Evolutionary conservation across 2,113 vertebrate genomes (phyloP).

Genomic region (Anoura caudifer): DNA sequence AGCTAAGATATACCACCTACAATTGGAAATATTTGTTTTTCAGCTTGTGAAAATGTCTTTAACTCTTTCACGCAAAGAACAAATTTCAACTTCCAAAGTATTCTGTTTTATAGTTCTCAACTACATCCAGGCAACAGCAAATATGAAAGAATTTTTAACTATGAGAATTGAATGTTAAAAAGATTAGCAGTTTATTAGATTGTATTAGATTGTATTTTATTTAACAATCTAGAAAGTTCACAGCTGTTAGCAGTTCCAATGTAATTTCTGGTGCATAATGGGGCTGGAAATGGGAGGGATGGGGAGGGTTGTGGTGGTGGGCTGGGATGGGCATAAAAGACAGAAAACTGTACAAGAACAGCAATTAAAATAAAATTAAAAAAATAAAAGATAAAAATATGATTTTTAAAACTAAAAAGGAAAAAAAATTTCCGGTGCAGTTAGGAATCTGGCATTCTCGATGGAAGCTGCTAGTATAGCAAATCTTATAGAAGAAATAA

Average conservation of each 20-base stretch:
- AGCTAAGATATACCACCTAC: not conserved
- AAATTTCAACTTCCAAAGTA: not conserved
- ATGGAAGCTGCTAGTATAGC: conserved; percentile 95
- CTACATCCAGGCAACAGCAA: not conserved
- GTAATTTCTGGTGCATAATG: conserved; percentile 94
- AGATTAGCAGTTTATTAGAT: conserved; percentile 79
- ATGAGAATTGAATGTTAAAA: conserved; percentile 42
- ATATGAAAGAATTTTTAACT: conserved; percentile 7
- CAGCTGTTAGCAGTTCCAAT: conserved; percentile 94
- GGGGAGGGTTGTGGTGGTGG: no score
- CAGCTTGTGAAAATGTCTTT: not conserved
- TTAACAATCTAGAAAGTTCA: conserved; percentile 97
- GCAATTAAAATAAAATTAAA: no score
- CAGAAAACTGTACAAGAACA: no score
- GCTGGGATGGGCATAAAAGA: no score
- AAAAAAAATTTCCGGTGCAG: conserved; percentile 93
- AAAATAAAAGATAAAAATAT: no score
- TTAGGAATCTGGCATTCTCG: conserved; percentile 95
- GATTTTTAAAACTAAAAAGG: no score
- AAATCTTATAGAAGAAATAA: conserved; percentile 97
- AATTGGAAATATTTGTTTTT: not conserved
- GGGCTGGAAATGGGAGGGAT: no score
- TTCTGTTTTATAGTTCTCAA: not conserved
- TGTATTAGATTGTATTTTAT: conserved; percentile 85
- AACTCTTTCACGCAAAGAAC: not conserved